phyloP scores from a whole-genome alignment of 2,113 vertebrate genomes.

The Turnix velox region DNA sequence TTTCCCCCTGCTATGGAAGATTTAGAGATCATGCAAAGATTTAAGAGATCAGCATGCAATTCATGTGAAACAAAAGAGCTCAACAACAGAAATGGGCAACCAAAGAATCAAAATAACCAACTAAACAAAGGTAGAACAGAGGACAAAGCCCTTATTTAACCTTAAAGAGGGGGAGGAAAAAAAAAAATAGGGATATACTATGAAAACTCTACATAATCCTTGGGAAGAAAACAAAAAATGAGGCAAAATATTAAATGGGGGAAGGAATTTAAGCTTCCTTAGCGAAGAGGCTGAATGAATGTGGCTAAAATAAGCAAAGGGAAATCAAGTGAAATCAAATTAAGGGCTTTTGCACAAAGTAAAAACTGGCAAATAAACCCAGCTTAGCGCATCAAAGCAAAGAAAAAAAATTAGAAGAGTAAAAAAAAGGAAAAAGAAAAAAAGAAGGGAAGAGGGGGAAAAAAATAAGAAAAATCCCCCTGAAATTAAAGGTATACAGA shows the following conservation, averaged over 20 bases:
- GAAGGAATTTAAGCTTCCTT: constrained; percentile 64
- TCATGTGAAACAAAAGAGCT: constrained; percentile 71
- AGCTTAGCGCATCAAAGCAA: constrained; percentile 62
- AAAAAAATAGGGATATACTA: background rate
- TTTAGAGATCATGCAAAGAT: constrained; percentile 78
- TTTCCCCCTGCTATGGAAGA: constrained; percentile 76
- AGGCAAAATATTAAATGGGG: constrained; percentile 73
- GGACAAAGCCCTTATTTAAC: constrained; percentile 49
- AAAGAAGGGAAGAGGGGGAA: background rate
- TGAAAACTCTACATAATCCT: constrained; percentile 12
- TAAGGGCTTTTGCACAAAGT: constrained; percentile 42
- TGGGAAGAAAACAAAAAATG: constrained; percentile 54
- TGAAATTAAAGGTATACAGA: constrained; percentile 75
- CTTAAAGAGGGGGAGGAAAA: background rate
- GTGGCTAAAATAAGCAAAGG: constrained; percentile 77
- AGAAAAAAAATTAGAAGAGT: too few relatives aligned
- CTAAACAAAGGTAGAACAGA: constrained; percentile 25
- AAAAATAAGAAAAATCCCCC: constrained; percentile 75
- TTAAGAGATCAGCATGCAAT: constrained; percentile 75
- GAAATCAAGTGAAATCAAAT: constrained; percentile 59
- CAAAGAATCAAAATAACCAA: constrained; percentile 63
- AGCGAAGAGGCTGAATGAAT: constrained; percentile 76
- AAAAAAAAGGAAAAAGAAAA: background rate
- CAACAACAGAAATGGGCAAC: constrained; percentile 73
- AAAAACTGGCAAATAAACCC: constrained; percentile 76